Evolutionary conservation across 2,797 vertebrate species (phyloP).

Genomic region (Buphagus erythrorhynchus): DNA sequence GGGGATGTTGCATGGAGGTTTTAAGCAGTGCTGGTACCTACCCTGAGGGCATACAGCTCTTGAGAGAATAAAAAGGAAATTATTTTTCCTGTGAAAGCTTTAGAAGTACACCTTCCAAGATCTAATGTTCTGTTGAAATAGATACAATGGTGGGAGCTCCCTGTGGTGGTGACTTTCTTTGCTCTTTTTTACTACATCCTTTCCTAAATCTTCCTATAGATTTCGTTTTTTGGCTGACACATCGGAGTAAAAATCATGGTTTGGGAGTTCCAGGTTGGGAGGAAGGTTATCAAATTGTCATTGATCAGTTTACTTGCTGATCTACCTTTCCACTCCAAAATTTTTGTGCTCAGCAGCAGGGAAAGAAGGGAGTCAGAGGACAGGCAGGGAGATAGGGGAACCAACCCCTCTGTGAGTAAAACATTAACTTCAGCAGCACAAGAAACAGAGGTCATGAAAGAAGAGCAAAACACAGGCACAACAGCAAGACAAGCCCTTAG

Average conservation of each 20-base stretch:
- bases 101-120: not conserved
- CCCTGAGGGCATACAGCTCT: not conserved
- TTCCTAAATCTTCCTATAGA: not conserved
- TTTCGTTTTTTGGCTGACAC: not conserved
- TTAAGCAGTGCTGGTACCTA: not conserved
- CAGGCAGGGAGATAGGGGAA: not conserved
- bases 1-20: not conserved
- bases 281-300: not conserved
- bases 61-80: not conserved
- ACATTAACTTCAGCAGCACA: not conserved
- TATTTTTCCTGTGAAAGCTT: conserved; percentile 17
- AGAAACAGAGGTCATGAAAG: not conserved
- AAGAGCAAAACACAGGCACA: not conserved
- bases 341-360: conserved; percentile 3
- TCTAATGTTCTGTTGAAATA: not conserved
- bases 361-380: not conserved
- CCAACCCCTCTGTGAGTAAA: not conserved
- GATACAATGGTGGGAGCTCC: not conserved
- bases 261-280: not conserved
- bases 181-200: not conserved
- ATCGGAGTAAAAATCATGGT: not conserved
- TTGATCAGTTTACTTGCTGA: conserved; percentile 7
- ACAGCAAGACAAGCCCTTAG: not conserved
- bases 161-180: not conserved
- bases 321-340: not conserved